Evolutionary conservation across 2,113 vertebrate species (phyloP).

Genomic region (Leucopternis melanops): DNA sequence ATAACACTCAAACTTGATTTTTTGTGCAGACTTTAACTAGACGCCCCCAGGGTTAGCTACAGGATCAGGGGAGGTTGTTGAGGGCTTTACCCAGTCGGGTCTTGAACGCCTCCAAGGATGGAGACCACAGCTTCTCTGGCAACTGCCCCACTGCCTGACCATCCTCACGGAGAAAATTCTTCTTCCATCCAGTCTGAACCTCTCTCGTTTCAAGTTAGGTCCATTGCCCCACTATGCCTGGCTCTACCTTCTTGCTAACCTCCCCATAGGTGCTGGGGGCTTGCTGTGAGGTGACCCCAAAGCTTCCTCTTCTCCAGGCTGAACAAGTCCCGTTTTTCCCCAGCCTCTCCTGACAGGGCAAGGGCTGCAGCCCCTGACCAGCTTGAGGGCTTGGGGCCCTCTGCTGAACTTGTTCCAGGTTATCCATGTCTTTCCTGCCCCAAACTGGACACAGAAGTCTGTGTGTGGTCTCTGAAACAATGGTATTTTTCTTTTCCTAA

Average conservation of each 20-base stretch:
- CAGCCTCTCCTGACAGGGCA: background rate
- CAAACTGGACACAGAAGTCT: background rate
- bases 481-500: background rate
- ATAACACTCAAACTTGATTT: background rate
- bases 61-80: background rate
- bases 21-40: background rate
- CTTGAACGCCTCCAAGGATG: background rate
- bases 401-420: background rate
- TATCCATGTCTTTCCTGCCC: background rate
- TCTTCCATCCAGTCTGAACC: background rate
- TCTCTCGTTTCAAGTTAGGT: background rate
- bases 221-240: background rate
- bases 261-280: background rate
- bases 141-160: background rate
- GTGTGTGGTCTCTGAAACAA: background rate
- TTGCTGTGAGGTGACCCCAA: background rate
- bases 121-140: background rate
- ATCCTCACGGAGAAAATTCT: background rate
- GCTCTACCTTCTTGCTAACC: background rate
- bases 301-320: background rate
- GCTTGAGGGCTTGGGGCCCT: background rate
- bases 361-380: background rate
- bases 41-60: background rate
- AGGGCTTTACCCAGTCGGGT: background rate
- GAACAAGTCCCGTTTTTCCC: background rate